Evolutionary conservation across 2,113 vertebrate species (phyloP).

Genomic region (Centropus unirufus): DNA sequence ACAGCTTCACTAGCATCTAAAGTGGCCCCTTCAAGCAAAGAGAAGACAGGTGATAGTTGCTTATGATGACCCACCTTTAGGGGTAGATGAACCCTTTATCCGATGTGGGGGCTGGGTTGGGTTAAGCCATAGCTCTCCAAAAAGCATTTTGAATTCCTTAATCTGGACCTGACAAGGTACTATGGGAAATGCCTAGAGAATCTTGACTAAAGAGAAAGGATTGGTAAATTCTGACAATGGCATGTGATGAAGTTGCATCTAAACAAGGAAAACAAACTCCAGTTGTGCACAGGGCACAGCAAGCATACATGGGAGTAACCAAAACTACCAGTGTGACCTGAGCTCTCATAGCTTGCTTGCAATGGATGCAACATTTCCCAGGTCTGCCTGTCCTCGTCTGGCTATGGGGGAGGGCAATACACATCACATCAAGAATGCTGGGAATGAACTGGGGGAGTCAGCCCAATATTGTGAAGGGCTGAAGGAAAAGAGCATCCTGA

Average conservation of each 20-base stretch:
- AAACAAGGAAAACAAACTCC: neutral
- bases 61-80: neutral
- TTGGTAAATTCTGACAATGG: neutral
- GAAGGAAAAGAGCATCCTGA: neutral
- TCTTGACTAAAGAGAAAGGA: neutral
- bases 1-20: neutral
- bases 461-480: neutral
- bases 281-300: neutral
- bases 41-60: neutral
- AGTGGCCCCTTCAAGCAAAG: neutral
- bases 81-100: neutral
- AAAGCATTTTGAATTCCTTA: neutral
- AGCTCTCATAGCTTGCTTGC: neutral
- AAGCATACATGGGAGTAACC: neutral
- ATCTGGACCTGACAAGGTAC: neutral
- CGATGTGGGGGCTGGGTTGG: neutral
- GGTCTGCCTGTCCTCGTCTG: fast-evolving
- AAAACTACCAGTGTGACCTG: neutral
- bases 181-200: neutral
- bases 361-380: fast-evolving
- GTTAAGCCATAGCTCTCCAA: neutral
- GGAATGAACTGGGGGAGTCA: neutral
- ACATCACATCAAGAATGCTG: neutral
- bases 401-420: neutral
- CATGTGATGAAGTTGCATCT: neutral